phyloP scores from a whole-genome alignment of 64 coral and sea anemone species.

The Dendronephthya gigantea region DNA sequence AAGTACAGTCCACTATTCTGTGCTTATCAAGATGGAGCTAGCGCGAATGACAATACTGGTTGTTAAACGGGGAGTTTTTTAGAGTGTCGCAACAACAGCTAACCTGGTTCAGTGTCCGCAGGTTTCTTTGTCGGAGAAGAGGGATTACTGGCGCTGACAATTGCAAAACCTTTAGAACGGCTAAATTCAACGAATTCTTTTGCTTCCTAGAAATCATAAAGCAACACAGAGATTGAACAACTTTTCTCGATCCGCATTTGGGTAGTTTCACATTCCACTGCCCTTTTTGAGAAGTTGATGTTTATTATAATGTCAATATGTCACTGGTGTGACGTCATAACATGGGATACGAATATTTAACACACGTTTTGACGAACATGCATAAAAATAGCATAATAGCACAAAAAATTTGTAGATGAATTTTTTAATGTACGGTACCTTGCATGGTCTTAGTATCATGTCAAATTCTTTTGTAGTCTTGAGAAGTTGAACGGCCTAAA shows the following conservation, averaged over 20 bases:
- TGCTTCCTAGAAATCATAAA: background rate
- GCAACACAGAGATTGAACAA: background rate
- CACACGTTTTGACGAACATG: too few species aligned
- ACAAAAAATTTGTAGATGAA: too few species aligned
- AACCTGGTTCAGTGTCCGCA: background rate
- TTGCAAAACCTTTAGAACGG: background rate
- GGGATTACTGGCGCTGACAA: background rate
- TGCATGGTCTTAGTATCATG: constrained; percentile 3
- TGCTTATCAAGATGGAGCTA: background rate
- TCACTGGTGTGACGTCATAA: too few species aligned
- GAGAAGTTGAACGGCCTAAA: background rate
- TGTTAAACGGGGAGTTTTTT: background rate
- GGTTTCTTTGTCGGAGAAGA: background rate
- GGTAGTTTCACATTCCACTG: too few species aligned
- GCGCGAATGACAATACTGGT: background rate
- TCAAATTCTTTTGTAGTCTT: constrained; percentile 10
- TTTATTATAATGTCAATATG: too few species aligned
- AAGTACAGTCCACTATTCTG: too few species aligned
- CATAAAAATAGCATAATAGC: too few species aligned
- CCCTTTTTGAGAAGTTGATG: background rate
- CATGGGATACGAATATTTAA: too few species aligned
- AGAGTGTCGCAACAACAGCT: background rate
- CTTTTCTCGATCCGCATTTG: background rate
- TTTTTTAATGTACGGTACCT: background rate
- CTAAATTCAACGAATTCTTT: background rate